Evolutionary conservation across 2,888 invertebrate genomes (phyloP).

Genomic region (Eupeodes luniger): DNA sequence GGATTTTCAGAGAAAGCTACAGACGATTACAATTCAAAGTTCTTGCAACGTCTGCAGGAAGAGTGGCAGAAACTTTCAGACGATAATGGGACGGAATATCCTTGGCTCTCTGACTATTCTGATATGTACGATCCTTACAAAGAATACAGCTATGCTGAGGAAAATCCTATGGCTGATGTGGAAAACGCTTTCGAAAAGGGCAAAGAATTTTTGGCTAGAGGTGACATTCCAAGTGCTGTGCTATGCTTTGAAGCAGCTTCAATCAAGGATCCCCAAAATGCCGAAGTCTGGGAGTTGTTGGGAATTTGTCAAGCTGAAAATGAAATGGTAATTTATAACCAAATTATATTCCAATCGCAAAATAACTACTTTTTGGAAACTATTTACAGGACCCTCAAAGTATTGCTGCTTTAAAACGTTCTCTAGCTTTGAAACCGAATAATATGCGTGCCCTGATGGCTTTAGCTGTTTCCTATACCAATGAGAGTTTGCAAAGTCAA

Average conservation of each 20-base stretch:
- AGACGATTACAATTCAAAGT: slow-evolving; percentile 86
- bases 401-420: slow-evolving; percentile 95
- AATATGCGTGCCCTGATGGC: slow-evolving; percentile 94
- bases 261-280: slow-evolving; percentile 90
- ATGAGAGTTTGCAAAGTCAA: slow-evolving; percentile 96
- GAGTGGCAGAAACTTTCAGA: slow-evolving; percentile 91
- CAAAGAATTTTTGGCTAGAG: slow-evolving; percentile 91
- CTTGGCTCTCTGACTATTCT: slow-evolving; percentile 90
- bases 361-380: too few relatives aligned
- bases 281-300: slow-evolving; percentile 93
- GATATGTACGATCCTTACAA: slow-evolving; percentile 87
- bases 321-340: slow-evolving; percentile 87
- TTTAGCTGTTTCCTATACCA: slow-evolving; percentile 96
- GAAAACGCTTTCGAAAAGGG: slow-evolving; percentile 94
- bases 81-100: slow-evolving; percentile 84
- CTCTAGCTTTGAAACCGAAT: slow-evolving; percentile 90
- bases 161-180: slow-evolving; percentile 93
- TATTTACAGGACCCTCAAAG: slow-evolving; percentile 90
- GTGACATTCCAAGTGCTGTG: slow-evolving; percentile 97
- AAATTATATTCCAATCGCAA: too few relatives aligned
- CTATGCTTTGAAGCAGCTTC: slow-evolving; percentile 98
- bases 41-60: slow-evolving; percentile 88
- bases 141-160: slow-evolving; percentile 85
- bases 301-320: slow-evolving; percentile 98
- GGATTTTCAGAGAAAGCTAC: slow-evolving; percentile 85